phyloP scores from a whole-genome alignment of 2,888 invertebrate genomes.

The Conomelus anceps region DNA sequence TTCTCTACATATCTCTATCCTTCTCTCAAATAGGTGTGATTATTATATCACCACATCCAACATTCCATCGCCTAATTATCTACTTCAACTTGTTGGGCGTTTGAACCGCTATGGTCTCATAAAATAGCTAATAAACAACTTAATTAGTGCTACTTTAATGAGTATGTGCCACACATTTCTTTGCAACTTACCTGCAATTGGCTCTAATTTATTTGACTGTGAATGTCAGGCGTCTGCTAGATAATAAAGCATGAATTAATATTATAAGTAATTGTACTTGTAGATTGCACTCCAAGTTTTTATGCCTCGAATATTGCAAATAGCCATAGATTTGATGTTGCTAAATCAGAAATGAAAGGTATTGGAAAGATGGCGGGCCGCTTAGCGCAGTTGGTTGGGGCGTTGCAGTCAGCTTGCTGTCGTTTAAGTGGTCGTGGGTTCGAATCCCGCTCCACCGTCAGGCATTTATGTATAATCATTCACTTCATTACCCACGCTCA shows the following conservation, averaged over 20 bases:
- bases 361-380: too few relatives aligned
- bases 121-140: neutral
- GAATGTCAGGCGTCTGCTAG: neutral
- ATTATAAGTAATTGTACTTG: neutral
- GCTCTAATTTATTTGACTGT: neutral
- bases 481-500: too few relatives aligned
- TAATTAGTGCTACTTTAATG: neutral
- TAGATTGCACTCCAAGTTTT: too few relatives aligned
- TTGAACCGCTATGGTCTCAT: neutral
- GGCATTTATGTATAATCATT: too few relatives aligned
- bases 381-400: too few relatives aligned
- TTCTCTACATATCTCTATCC: neutral
- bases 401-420: too few relatives aligned
- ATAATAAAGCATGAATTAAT: neutral
- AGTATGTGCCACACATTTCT: neutral
- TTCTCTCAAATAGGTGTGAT: neutral
- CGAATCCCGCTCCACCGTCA: too few relatives aligned
- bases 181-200: neutral
- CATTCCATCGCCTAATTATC: neutral
- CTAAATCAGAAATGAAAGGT: too few relatives aligned
- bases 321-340: too few relatives aligned
- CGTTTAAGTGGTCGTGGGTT: too few relatives aligned
- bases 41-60: neutral
- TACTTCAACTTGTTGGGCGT: neutral
- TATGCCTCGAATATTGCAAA: too few relatives aligned